Evolutionary conservation across 2,113 vertebrate genomes (phyloP), one percentile per base, ranked within the genome.

Genomic region (Leptobrachium ailaonicum): DNA sequence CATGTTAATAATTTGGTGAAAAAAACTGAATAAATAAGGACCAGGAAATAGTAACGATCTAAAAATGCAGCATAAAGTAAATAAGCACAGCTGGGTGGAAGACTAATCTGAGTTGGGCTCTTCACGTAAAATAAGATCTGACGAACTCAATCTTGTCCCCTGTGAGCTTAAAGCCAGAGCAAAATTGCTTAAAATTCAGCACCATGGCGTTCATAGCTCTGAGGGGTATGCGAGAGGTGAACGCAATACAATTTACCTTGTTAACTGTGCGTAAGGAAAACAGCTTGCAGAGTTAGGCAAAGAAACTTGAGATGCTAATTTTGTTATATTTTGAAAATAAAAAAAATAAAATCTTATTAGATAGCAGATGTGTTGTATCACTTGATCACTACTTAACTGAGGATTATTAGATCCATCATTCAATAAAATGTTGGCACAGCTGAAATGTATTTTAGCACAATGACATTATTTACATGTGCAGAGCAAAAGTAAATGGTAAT

Each of bases 111-210:
- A 79, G 67, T 74, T 82, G 78, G 70, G 53, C 75, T 41, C 45
- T 86, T 85, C 75, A 84, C 2, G 41, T 80, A 78, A 82, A 87
- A 85, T 75, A 79, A 82, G 54, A 80, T 83, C 53, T 83, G 82
- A 83, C 68, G 84, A 83, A 66, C 60, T 86, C 79, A 84, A 41
- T 86, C 81, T 87, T 79, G 43, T 83, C 64, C 82, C 74, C 56
- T 77, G 32, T 20, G 20, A 14, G 70, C 70, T 85, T 83, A 82
- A 82, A 84, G 73, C 1, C 70, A 84, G 75, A 83, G 82, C 8
- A 43, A 63, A 86, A 84, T 84, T 62, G 68, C 4, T 85, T 81
- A 41, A 79, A 66, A 84, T 85, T 84, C 79, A 83, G 3, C 4
- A 74, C 10, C 42, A 71, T 13, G 53, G 4, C 14, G 82, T 13